Evolutionary conservation across 2,797 vertebrate species (phyloP).

Genomic region (Pseudotriccus pelzelni): DNA sequence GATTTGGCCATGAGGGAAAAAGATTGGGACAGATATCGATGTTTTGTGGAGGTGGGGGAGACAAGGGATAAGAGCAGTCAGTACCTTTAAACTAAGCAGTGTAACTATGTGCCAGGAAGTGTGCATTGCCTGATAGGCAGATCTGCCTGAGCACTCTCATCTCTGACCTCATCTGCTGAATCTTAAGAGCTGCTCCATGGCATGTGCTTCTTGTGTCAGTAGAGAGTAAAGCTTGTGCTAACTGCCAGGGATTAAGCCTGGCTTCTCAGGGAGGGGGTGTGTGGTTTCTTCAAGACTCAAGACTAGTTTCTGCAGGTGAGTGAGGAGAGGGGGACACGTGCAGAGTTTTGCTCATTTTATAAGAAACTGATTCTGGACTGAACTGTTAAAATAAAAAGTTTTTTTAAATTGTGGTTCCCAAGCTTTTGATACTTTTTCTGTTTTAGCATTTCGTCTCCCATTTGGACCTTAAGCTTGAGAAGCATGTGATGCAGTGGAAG

Average conservation of each 20-base stretch:
- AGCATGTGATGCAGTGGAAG: background rate
- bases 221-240: background rate
- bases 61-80: background rate
- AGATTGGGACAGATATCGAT: background rate
- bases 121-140: background rate
- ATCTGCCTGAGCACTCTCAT: background rate
- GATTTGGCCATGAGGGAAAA: background rate
- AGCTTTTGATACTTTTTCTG: background rate
- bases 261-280: background rate
- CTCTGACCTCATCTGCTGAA: background rate
- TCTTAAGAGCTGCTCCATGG: background rate
- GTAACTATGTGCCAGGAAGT: background rate
- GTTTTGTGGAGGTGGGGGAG: background rate
- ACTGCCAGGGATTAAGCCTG: background rate
- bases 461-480: background rate
- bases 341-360: background rate
- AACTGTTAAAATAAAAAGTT: background rate
- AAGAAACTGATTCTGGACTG: background rate
- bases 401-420: background rate
- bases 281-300: background rate
- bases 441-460: background rate
- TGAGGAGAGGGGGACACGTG: background rate
- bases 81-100: background rate
- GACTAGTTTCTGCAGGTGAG: background rate
- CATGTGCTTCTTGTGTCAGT: accelerated